Conservation (phyloP, 2,113 vertebrate genomes). For the Peromyscus leucopus region DNA sequence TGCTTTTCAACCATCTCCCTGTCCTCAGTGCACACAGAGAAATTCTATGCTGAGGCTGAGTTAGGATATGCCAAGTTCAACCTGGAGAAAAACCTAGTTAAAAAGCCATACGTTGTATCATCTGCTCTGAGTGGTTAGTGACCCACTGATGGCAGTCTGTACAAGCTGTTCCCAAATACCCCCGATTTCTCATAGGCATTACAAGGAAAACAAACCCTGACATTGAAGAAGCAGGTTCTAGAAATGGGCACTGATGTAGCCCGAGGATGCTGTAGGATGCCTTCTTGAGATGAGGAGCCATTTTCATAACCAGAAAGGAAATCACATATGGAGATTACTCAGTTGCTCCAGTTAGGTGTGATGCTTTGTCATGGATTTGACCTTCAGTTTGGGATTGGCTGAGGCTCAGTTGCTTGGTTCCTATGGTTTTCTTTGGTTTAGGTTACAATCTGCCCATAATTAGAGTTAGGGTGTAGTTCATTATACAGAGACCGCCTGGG, state of each 20-base stretch:
- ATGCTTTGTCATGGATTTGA: neutral
- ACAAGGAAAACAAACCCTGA: neutral
- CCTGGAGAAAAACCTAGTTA: conserved; percentile 16
- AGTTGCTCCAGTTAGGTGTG: neutral
- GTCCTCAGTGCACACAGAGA: neutral
- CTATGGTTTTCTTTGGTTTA: neutral
- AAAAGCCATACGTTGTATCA: neutral
- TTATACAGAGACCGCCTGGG: too few relatives aligned
- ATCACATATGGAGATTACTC: neutral
- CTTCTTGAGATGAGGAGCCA: neutral
- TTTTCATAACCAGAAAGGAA: neutral
- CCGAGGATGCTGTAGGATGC: neutral
- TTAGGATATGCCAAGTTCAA: conserved; percentile 39
- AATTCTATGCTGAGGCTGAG: conserved; percentile 9
- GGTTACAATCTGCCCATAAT: neutral
- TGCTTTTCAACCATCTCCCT: neutral
- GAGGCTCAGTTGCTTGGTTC: neutral
- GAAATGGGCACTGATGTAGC: neutral
- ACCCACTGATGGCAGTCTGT: neutral
- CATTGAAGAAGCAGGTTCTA: neutral
- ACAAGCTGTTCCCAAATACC: neutral
- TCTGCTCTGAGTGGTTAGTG: neutral
- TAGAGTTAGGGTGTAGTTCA: neutral
- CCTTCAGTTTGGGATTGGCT: neutral
- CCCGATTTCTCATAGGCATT: neutral